A percentile compares a stretch with the other conserved stretches of the same genome.
phyloP scores from a whole-genome alignment of 2,797 vertebrate genomes.

The Selene dorsalis region DNA sequence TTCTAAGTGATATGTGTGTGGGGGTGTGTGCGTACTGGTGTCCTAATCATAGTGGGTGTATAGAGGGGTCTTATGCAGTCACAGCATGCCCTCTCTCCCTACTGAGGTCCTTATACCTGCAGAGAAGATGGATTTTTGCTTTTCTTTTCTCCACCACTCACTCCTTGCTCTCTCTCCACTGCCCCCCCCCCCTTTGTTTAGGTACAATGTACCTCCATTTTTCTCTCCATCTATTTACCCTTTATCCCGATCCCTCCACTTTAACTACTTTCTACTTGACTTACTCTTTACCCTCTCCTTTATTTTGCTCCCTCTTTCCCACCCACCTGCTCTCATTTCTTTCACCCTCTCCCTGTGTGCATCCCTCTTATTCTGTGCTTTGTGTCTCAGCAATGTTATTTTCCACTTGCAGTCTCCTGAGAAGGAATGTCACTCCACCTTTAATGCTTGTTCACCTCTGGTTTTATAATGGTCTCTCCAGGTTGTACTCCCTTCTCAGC shows the following conservation, averaged over 20 bases:
- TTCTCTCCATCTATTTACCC: conserved; percentile 28
- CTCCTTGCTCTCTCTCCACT: conserved; percentile 13
- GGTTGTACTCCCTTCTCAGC: not conserved
- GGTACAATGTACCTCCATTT: conserved; percentile 27
- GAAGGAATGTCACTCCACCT: conserved; percentile 44
- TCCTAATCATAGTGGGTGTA: conserved; percentile 53
- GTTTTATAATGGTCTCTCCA: conserved; percentile 36
- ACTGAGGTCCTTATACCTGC: conserved; percentile 61
- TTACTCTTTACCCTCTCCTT: conserved; percentile 24
- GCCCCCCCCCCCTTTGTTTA: not conserved
- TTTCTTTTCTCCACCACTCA: conserved; percentile 46
- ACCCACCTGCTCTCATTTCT: conserved; percentile 38
- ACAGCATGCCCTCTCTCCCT: conserved; percentile 39
- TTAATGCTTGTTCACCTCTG: conserved; percentile 47
- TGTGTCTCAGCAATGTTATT: conserved; percentile 51
- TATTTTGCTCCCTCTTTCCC: not conserved
- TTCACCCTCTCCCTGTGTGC: conserved; percentile 7
- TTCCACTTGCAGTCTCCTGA: conserved; percentile 52
- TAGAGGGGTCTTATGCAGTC: conserved; percentile 45
- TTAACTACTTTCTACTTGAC: conserved; percentile 46
- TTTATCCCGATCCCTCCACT: conserved; percentile 46
- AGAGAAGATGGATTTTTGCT: conserved; percentile 73
- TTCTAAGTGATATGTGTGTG: conserved; percentile 43
- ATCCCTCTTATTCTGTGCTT: conserved; percentile 20
- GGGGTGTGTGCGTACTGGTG: conserved; percentile 15